Evolutionary conservation across 2,113 vertebrate genomes (phyloP), one percentile per base, ranked within the genome.

Genomic region (Thinocorus orbignyianus): DNA sequence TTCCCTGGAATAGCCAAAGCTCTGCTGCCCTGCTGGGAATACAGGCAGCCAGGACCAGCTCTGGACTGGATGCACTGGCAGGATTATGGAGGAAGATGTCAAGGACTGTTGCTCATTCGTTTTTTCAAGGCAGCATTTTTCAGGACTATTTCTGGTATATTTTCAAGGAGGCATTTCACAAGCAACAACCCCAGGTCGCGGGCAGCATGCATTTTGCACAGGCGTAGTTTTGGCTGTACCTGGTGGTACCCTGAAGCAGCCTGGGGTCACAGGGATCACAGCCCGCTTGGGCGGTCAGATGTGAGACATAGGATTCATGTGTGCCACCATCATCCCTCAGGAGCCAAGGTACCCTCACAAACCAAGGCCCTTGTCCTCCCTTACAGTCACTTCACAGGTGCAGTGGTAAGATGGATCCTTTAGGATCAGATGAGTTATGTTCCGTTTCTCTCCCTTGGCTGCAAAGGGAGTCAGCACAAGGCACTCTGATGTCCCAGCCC

Each of bases 261-360:
- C 57, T 57, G 57, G 37, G 7, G 18, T 28, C 55, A 15, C 35
- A 66, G 41, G 39, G 14, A 61, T 31, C 51, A 37, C 39, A 77
- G 46, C 35, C 24, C 9, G 24, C 26, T 18, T 2, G 0, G 48
- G 48, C 0, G 0, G 57, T 15, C 16, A 3, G 25, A 26, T 51
- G 35, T 1, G 5, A 60, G 11, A 13, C 11, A 12, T 6, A 31
- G 33, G 22, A 51, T 37, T n/a, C 12, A 1, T 3, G 6, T 30
- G 19, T 42, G 25, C 22, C 35, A n/a, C 26, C 35, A 11, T 16
- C 41, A 86, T 19, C 52, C 41, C 60, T 68, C 11, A 6, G 19
- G 42, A 81, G 49, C 13, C 49, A 49, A 55, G 46, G 24, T 17
- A 17, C 24, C 49, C 16, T 65, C 39, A n/a, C 14, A 44, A 74